Conservation (phyloP, 1,140 invertebrate species). For the Achroia grisella region DNA sequence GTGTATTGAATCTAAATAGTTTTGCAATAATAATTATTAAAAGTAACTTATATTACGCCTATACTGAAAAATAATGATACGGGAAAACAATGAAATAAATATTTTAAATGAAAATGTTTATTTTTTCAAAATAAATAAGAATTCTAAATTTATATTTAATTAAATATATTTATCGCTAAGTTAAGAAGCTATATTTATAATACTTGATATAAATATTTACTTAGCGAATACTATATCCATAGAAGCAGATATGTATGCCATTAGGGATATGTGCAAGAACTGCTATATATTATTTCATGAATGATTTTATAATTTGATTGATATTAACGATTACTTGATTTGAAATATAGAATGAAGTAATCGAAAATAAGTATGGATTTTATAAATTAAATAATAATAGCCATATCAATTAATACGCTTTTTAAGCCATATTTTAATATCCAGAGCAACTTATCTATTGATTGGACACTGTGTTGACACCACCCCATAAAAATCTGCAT, state of each 20-base stretch:
- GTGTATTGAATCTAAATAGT: neutral
- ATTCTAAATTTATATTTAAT: conserved; percentile 17
- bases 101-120: conserved; percentile 25
- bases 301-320: too few species aligned
- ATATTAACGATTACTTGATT: too few species aligned
- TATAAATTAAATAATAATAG: too few species aligned
- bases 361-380: too few species aligned
- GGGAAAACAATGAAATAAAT: conserved; percentile 12
- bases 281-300: too few species aligned
- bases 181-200: conserved; percentile 13
- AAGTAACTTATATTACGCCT: too few species aligned
- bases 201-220: conserved; percentile 12
- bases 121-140: conserved; percentile 24
- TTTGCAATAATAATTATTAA: neutral
- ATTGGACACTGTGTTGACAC: too few species aligned
- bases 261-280: conserved; percentile 28
- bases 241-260: conserved; percentile 54
- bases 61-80: neutral
- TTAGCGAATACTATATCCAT: conserved; percentile 17
- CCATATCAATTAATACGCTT: too few species aligned
- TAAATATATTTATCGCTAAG: conserved; percentile 20
- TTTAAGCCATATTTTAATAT: too few species aligned
- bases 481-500: neutral
- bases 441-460: too few species aligned
- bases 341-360: too few species aligned